Percentiles rank a stretch among this genome's conserved stretches.
Evolutionary conservation across 2,113 vertebrate genomes (phyloP).

Genomic region (Ovibos moschatus): DNA sequence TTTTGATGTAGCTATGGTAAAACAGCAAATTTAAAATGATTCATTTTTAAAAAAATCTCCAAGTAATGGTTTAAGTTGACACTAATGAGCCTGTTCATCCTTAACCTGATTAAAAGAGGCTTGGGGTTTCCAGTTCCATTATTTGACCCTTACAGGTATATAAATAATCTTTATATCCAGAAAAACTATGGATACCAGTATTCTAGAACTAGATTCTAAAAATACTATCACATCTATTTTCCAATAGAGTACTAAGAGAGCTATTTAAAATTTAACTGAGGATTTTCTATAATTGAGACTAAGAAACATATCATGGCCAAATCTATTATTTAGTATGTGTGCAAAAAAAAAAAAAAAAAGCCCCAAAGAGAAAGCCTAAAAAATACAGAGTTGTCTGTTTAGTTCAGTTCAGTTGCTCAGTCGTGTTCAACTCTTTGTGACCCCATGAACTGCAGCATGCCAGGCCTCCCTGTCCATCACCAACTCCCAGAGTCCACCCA

Average conservation of each 20-base stretch:
- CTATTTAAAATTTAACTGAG: constrained; percentile 23
- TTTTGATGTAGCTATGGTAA: background rate
- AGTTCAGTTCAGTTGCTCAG: too few species aligned
- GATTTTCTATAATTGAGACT: background rate
- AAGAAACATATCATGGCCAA: background rate
- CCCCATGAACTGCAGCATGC: too few species aligned
- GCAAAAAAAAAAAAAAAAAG: background rate
- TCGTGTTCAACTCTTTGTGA: accelerated
- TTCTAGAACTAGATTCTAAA: background rate
- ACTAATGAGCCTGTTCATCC: background rate
- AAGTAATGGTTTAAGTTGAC: background rate
- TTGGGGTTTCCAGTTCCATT: background rate
- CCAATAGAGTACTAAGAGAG: background rate
- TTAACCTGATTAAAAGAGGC: constrained; percentile 2
- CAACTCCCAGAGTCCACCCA: too few species aligned
- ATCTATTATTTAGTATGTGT: background rate
- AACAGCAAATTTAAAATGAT: constrained; percentile 22
- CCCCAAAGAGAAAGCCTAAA: background rate
- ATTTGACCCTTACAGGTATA: background rate
- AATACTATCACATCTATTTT: background rate
- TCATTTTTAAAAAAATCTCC: background rate
- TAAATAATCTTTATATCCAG: background rate
- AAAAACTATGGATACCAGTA: background rate
- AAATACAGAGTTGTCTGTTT: background rate
- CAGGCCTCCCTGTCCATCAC: too few species aligned